A percentile compares a stretch with the other conserved stretches of the same genome.
These are phyloP conservation scores for Beaufortia kweichowensis DNA, from an alignment of 2,113 vertebrate genomes.

Conservation along the genomic window DNA sequence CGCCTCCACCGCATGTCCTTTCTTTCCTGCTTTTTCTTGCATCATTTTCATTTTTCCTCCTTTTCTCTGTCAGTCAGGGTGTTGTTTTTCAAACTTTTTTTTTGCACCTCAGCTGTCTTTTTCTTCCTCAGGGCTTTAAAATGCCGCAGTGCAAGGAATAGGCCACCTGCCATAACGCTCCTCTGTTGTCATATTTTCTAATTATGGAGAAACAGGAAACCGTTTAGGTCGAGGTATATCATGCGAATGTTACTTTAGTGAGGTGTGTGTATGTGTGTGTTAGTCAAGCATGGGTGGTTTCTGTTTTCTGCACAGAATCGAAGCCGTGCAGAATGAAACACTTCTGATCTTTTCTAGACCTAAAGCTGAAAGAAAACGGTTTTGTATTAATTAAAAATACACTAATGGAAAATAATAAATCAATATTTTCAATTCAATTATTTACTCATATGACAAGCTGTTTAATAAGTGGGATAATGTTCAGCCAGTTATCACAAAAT, in stretches of 20 bases:
- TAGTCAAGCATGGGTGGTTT: no score
- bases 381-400: no score
- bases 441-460: no score
- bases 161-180: slow-evolving; percentile 2
- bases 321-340: background rate
- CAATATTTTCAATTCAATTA: no score
- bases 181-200: slow-evolving; percentile 25
- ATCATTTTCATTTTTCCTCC: background rate
- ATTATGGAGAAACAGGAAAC: slow-evolving; percentile 2
- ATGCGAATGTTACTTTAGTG: background rate
- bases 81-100: background rate
- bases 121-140: background rate
- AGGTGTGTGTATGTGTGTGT: no score
- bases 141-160: background rate
- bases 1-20: background rate
- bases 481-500: no score
- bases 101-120: background rate
- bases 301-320: no score
- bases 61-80: background rate
- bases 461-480: no score
- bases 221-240: background rate
- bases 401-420: no score
- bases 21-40: background rate
- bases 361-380: no score
- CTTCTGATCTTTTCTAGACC: background rate